Conservation (phyloP, 2,888 invertebrate genomes). For the Cheilosia vulpina region DNA sequence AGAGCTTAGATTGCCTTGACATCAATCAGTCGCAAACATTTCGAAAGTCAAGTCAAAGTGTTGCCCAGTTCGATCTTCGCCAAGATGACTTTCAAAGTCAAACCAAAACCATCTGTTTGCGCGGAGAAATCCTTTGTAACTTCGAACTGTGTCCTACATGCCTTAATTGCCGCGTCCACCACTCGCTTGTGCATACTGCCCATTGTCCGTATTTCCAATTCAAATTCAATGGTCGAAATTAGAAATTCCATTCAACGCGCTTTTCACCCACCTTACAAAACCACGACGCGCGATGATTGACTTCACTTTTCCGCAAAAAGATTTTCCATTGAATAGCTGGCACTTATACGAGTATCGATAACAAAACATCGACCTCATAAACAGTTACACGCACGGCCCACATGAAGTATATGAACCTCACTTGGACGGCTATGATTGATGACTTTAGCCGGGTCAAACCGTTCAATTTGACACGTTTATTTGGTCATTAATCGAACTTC, state of each 20-base stretch:
- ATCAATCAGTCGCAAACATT: too few species aligned
- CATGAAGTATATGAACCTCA: slow-evolving; percentile 1
- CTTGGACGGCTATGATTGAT: slow-evolving; percentile 46
- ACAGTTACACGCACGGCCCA: slow-evolving; percentile 42
- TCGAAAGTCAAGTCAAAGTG: too few species aligned
- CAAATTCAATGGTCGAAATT: slow-evolving; percentile 34
- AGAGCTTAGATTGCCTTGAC: too few species aligned
- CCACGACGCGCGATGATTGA: slow-evolving; percentile 13
- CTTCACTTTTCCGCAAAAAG: slow-evolving; percentile 44
- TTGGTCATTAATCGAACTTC: slow-evolving; percentile 55
- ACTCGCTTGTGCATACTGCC: not conserved
- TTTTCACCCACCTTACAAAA: slow-evolving; percentile 16
- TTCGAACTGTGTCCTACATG: not conserved
- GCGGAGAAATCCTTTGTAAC: not conserved
- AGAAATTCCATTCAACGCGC: slow-evolving; percentile 35
- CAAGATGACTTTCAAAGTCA: not conserved
- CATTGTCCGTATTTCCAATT: not conserved
- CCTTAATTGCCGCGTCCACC: not conserved
- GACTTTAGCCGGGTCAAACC: slow-evolving; percentile 25
- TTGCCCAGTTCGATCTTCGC: too few species aligned
- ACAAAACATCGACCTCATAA: slow-evolving; percentile 21
- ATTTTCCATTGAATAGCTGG: slow-evolving; percentile 1
- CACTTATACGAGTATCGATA: slow-evolving; percentile 6
- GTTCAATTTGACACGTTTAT: slow-evolving; percentile 60
- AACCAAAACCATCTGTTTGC: not conserved